Conservation (phyloP, 2,113 vertebrate species). For the Fulmarus glacialis region DNA sequence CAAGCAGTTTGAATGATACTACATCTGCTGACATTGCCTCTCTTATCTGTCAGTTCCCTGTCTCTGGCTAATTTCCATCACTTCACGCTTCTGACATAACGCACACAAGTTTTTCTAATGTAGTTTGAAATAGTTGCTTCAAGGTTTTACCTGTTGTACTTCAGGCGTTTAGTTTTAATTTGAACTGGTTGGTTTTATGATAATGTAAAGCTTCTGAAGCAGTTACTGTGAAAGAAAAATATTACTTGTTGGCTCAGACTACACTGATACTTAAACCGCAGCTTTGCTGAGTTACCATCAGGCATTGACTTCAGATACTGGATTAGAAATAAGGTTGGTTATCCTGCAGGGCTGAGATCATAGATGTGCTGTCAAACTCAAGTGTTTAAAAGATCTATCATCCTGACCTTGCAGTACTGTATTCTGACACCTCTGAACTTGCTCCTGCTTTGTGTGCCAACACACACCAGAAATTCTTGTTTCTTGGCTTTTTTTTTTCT, state of each 20-base stretch:
- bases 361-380: too few species aligned
- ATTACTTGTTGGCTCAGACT: neutral
- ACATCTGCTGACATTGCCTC: neutral
- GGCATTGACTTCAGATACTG: neutral
- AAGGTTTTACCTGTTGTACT: neutral
- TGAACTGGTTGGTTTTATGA: neutral
- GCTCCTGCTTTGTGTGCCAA: neutral
- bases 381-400: neutral
- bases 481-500: neutral
- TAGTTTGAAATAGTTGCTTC: neutral
- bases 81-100: neutral
- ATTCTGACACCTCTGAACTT: neutral
- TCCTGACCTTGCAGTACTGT: neutral
- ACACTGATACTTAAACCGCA: neutral
- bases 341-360: neutral
- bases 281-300: neutral
- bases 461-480: fast-evolving
- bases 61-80: neutral
- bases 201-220: neutral
- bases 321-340: neutral
- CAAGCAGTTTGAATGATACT: neutral
- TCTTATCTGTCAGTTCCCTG: neutral
- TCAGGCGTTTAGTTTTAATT: neutral
- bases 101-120: neutral
- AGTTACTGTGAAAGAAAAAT: neutral